phyloP scores from a whole-genome alignment of 2,113 vertebrate genomes.

The Phalacrocorax pelagicus region DNA sequence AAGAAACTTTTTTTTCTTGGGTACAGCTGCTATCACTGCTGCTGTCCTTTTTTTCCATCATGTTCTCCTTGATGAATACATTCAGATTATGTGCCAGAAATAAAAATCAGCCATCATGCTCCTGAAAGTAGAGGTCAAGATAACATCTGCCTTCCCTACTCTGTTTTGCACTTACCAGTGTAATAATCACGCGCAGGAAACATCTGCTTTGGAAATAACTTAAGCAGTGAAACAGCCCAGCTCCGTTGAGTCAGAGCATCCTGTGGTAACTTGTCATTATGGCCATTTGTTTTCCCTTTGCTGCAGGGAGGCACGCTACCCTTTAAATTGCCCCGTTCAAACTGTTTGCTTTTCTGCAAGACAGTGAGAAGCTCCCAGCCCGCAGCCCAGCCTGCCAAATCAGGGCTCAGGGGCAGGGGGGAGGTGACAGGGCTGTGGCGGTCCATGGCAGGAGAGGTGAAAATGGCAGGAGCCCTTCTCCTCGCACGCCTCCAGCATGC shows the following conservation, averaged over 20 bases:
- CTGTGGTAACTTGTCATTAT: neutral
- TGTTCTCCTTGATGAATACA: neutral
- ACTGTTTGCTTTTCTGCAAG: neutral
- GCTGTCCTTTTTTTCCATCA: neutral
- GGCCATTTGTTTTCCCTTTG: neutral
- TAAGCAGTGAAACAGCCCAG: neutral
- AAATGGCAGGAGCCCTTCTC: neutral
- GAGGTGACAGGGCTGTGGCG: neutral
- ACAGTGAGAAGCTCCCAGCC: neutral
- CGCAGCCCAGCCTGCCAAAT: neutral
- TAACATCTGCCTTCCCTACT: constrained; percentile 31
- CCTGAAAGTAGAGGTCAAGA: constrained; percentile 24
- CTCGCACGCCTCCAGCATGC: too few relatives aligned
- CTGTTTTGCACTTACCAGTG: neutral
- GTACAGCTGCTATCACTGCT: constrained; percentile 5
- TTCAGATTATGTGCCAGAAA: constrained; percentile 21
- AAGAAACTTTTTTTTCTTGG: neutral
- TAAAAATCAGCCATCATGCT: neutral
- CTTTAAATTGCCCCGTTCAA: neutral
- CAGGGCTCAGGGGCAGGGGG: fast-evolving
- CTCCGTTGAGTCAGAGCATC: neutral
- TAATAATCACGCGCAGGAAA: neutral
- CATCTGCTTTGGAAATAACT: constrained; percentile 18
- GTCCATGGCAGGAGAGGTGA: neutral
- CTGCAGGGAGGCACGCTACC: neutral